phyloP scores from a whole-genome alignment of 2,797 vertebrate genomes.

The Parauchenoglanis punctatus region DNA sequence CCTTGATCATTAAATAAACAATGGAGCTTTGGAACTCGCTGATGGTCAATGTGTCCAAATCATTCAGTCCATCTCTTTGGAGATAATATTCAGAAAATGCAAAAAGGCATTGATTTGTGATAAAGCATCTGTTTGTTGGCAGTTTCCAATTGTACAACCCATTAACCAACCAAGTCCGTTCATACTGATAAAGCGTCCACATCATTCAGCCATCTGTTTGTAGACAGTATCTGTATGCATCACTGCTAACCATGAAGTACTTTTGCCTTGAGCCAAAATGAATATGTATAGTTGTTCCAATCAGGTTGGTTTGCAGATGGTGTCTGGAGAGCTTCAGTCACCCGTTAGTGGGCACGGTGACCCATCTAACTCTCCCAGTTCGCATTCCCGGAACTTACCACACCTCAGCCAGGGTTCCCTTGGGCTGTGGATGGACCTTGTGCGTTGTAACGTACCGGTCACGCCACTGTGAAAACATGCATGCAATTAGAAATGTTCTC shows the following conservation, averaged over 20 bases:
- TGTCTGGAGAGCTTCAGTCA: constrained; percentile 41
- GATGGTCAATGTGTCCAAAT: neutral
- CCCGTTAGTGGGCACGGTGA: constrained; percentile 43
- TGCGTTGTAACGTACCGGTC: neutral
- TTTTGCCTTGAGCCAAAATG: constrained; percentile 40
- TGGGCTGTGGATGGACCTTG: neutral
- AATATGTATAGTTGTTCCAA: constrained; percentile 38
- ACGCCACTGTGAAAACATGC: constrained; percentile 8
- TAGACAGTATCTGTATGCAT: constrained; percentile 29
- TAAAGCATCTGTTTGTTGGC: constrained; percentile 34
- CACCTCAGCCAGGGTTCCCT: constrained; percentile 12
- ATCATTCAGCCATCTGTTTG: constrained; percentile 41
- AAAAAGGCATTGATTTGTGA: neutral
- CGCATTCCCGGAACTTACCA: constrained; percentile 17
- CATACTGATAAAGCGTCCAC: constrained; percentile 11
- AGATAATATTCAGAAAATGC: constrained; percentile 6
- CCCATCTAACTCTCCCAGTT: constrained; percentile 5
- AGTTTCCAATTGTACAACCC: constrained; percentile 5
- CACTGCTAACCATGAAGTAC: constrained; percentile 9
- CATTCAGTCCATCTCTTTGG: constrained; percentile 8
- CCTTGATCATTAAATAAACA: constrained; percentile 12
- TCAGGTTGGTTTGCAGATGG: constrained; percentile 28
- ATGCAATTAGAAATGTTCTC: constrained; percentile 4
- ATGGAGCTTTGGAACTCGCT: neutral
- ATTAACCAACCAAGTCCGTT: constrained; percentile 14